Evolutionary conservation across 2,797 vertebrate species (phyloP), one percentile per base, ranked within the genome.

Genomic region (Falco concolor): DNA sequence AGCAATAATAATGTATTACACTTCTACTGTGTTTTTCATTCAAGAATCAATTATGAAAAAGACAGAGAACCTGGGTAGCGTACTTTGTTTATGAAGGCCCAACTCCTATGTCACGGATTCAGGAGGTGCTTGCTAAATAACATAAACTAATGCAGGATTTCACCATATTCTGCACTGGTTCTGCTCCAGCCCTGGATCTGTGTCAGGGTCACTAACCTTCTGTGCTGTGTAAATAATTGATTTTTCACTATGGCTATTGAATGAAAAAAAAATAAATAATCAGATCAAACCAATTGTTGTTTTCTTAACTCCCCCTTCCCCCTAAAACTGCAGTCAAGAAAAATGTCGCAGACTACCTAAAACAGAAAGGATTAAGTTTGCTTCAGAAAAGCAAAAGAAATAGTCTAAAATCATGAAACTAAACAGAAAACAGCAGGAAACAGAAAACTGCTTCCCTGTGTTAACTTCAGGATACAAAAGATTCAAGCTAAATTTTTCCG

Each of bases 211-310:
- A 64, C 50, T 70, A 91, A 89, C 82, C 36, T 89, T 59, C 72
- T 76, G 30, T 73, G 30, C 52, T 80, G 72, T 74, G 72, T 77
- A 93, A 95, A 95, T 85, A 96, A 95, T 83, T 87, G 78, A 89
- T 87, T 95, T 95, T 95, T 95, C 79, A 80, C 72, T 80, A 8
- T 45, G n/a, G 36, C 10, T 84, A 30, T 49, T 56, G 52, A 49
- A 89, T 44, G 6, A 7, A 53, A 53, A 70, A 44, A 14, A 30
- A 32, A 30, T 28, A 14, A 28, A 63, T 38, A 75, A 44, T 20
- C 13, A 57, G 8, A 91, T 79, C 56, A 74, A 93, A 83, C 5
- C 27, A 74, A 59, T 25, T 79, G 8, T 52, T 81, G 32, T 70
- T 91, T 87, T 85, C 72, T 87, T 87, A 84, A 89, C 20, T 82